Evolutionary conservation across 2,797 vertebrate genomes (phyloP).

Genomic region (Pteropus rufus): DNA sequence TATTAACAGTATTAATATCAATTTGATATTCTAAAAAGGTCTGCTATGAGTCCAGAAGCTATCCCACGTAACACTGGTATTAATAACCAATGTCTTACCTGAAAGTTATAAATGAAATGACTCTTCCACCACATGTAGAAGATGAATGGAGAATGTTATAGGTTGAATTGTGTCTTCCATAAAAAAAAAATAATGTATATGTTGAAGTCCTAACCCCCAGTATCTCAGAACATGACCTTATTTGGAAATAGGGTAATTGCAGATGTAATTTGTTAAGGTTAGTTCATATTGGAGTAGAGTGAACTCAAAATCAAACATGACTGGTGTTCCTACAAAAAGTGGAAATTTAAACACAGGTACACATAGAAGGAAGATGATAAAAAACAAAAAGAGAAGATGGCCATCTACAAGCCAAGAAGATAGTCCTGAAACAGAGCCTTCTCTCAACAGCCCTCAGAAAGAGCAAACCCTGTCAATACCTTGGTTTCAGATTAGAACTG

Average conservation of each 20-base stretch:
- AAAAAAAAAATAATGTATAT: too few species aligned
- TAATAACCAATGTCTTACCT: neutral
- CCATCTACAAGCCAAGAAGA: neutral
- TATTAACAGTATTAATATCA: neutral
- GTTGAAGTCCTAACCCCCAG: neutral
- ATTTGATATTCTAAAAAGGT: neutral
- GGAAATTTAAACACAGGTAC: neutral
- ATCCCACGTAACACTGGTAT: neutral
- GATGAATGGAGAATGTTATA: neutral
- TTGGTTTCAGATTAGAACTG: neutral
- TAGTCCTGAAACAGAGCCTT: neutral
- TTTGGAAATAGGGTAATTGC: neutral
- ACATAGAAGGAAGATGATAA: neutral
- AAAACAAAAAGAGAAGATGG: neutral
- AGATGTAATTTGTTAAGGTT: neutral
- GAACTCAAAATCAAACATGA: neutral
- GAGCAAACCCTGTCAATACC: neutral
- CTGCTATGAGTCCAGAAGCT: neutral
- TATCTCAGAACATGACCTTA: neutral
- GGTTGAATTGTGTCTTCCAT: neutral
- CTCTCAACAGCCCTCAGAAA: neutral
- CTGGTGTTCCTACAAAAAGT: neutral
- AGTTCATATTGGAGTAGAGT: neutral
- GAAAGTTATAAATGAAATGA: neutral
- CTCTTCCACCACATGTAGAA: neutral